Evolutionary conservation across 2,888 invertebrate genomes (phyloP).

Genomic region (Chesias legatella): DNA sequence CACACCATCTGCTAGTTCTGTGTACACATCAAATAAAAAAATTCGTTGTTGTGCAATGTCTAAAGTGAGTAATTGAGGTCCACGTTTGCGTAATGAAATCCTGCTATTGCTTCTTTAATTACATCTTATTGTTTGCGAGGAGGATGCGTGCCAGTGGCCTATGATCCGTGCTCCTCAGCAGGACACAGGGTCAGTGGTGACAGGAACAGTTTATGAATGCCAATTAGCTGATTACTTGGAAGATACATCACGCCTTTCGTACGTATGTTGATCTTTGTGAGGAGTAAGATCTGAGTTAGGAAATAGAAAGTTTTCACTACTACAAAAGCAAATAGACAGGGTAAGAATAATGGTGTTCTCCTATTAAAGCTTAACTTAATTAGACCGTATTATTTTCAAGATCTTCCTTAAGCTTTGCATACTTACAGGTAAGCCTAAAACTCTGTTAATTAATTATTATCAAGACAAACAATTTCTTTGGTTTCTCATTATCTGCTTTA

Average conservation of each 20-base stretch:
- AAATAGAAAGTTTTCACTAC: no score
- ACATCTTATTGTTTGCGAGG: constrained; percentile 48
- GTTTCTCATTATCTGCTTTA: no score
- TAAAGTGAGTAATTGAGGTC: not conserved
- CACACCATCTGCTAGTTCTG: no score
- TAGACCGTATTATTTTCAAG: no score
- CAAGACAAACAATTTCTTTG: no score
- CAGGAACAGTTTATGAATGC: constrained; percentile 46
- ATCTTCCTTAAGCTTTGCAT: no score
- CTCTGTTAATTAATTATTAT: no score
- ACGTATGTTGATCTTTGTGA: not conserved
- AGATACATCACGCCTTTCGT: constrained; percentile 19
- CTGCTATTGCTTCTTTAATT: constrained; percentile 24
- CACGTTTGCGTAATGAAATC: constrained; percentile 12
- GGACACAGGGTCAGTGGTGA: constrained; percentile 49
- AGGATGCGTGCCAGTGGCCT: constrained; percentile 54
- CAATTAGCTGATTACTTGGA: constrained; percentile 42
- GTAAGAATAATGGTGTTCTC: no score
- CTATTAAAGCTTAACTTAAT: no score
- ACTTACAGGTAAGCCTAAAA: no score
- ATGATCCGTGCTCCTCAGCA: constrained; percentile 43
- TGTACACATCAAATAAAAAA: not conserved
- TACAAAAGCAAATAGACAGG: no score
- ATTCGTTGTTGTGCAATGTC: not conserved
- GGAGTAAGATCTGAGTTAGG: no score